Percentiles rank a stretch among this genome's conserved stretches.
These are phyloP conservation scores for Tetramorium alpestre DNA, from an alignment of 1,140 invertebrate genomes.

Conservation along the genomic window DNA sequence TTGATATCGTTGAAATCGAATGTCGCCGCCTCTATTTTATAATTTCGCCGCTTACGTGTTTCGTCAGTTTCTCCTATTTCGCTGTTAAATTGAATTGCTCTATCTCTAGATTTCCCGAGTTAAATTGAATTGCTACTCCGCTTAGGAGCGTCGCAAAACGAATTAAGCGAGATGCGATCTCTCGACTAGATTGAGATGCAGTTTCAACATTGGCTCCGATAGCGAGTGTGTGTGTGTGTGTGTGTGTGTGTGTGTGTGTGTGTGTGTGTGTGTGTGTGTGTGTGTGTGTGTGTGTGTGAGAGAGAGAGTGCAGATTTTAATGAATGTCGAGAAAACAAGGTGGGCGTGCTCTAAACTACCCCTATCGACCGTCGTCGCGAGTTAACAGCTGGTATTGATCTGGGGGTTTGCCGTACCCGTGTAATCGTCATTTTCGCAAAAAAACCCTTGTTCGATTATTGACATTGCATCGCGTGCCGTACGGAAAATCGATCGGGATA, in stretches of 20 bases:
- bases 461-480: not conserved
- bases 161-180: conserved; percentile 8
- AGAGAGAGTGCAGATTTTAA: not conserved
- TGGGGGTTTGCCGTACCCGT: conserved; percentile 1
- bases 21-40: not conserved
- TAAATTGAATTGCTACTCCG: not conserved
- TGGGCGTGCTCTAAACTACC: not conserved
- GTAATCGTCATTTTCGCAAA: conserved; percentile 3
- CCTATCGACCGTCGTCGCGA: conserved; percentile 13
- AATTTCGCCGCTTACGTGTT: not conserved
- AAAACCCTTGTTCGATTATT: conserved; percentile 25
- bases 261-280: too few species aligned
- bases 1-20: not conserved
- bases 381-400: conserved; percentile 62
- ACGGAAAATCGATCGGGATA: conserved; percentile 3
- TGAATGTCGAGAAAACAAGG: conserved; percentile 42
- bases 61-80: not conserved
- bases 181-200: not conserved
- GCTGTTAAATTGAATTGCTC: not conserved
- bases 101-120: too few species aligned
- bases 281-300: too few species aligned
- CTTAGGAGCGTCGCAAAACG: not conserved
- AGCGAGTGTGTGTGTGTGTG: not conserved
- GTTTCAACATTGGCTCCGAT: not conserved
- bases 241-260: too few species aligned